Base-by-base conservation (phyloP, 2,888 invertebrate genomes). In the Odontomyia ornata region DNA sequence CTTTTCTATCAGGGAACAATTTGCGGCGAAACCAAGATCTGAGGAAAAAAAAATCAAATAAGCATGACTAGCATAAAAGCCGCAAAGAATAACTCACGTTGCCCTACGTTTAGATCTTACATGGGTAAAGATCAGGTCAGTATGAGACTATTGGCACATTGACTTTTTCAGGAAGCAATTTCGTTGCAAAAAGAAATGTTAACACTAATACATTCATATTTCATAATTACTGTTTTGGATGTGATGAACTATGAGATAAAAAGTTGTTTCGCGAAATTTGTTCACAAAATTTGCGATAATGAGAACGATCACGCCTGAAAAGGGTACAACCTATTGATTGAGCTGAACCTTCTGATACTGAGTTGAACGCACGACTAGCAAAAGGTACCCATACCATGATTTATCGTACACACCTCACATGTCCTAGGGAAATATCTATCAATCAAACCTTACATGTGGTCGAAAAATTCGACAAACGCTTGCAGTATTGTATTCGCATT, bases 301-400 rank as follows among this genome's bases (percentile, higher is more conserved):
- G 52, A 52, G 52, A 52, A 52, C 52, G 7, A n/a, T 15, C 25
- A 23, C 21, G 60, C 25, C 60, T 21, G 21, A 25, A 60, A 36
- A 9, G 13, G 52, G 52, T 52, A 52, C 52, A 9, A n/a, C 21
- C 23, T 21, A 60, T n/a, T 15, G 52, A 18, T 52, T 60, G 27
- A 9, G 23, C 21, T 25, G 60, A 5, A 60, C 27, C 27, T 60
- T 52, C 13, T n/a, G 7, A 18, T 52, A 15, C n/a, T 4, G 52
- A 52, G 64, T 64, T 64, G 64, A 64, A 64, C n/a, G 64, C n/a
- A 28, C 64, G 64, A 60, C 28, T 64, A 28, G 28, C 27, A 28
- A 27, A 64, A 52, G 52, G 18, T n/a, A 52, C 15, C 15, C 18
- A 4, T 13, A 52, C 15, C 4, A 52, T 52, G 52, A 52, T n/a